Evolutionary conservation across 2,797 vertebrate species (phyloP).

Genomic region (Peromyscus melanophrys): DNA sequence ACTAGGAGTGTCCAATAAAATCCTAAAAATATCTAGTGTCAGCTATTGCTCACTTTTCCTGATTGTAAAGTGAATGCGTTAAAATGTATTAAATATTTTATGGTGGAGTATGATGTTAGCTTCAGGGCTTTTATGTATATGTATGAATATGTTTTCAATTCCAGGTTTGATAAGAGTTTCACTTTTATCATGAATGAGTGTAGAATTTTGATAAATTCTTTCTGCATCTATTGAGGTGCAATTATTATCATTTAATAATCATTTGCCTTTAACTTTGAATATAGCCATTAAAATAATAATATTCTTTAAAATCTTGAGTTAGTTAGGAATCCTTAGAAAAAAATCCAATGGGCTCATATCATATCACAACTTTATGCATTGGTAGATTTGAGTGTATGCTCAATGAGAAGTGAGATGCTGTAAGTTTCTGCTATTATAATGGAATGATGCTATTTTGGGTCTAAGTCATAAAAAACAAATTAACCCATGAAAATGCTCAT

Average conservation of each 20-base stretch:
- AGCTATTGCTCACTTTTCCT: constrained; percentile 31
- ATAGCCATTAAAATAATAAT: neutral
- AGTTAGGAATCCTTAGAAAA: neutral
- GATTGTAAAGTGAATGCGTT: neutral
- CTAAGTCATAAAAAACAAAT: neutral
- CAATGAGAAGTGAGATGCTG: neutral
- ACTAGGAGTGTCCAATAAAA: constrained; percentile 61
- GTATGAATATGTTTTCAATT: constrained; percentile 54
- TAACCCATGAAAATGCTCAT: neutral
- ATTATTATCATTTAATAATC: constrained; percentile 31
- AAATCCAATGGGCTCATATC: neutral
- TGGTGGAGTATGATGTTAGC: neutral
- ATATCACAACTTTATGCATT: neutral
- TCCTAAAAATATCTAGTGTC: constrained; percentile 40
- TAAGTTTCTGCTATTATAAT: neutral
- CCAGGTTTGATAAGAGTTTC: constrained; percentile 35
- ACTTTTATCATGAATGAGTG: neutral
- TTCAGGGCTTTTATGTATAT: constrained; percentile 26
- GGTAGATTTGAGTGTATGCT: neutral
- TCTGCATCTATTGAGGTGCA: neutral
- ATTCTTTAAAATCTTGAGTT: neutral
- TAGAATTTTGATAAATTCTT: constrained; percentile 57
- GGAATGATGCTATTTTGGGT: neutral
- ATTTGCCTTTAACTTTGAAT: constrained; percentile 15
- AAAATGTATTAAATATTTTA: constrained; percentile 61